phyloP scores from a whole-genome alignment of 2,113 vertebrate species.

The Leucosticte australis region DNA sequence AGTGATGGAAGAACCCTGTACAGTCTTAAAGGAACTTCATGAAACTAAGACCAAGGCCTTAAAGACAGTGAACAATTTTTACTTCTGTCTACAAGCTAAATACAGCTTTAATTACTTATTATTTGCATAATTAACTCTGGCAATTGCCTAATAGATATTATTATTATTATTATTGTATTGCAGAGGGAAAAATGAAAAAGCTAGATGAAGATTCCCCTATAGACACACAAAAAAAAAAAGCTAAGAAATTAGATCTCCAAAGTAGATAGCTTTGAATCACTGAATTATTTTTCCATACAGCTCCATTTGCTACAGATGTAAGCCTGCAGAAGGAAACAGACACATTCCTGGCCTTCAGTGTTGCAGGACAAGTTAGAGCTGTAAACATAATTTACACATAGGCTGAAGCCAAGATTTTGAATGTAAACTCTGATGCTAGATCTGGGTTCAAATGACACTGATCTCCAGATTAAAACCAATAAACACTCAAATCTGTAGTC shows the following conservation, averaged over 20 bases:
- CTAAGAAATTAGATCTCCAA: neutral
- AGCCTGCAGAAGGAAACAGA: neutral
- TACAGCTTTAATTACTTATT: neutral
- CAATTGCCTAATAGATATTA: neutral
- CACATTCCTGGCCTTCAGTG: neutral
- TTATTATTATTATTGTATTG: neutral
- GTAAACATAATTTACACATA: neutral
- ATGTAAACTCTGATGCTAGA: neutral
- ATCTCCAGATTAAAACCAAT: conserved; percentile 3
- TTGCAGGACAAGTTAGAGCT: neutral
- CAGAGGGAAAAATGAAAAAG: neutral
- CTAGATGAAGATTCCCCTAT: neutral
- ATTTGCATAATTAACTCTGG: neutral
- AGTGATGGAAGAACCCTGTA: neutral
- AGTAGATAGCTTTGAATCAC: neutral
- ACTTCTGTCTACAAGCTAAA: neutral
- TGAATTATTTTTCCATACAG: neutral
- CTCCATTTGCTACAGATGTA: neutral
- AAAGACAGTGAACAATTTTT: neutral
- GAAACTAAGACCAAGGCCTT: neutral
- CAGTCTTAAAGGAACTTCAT: neutral
- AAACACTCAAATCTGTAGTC: neutral
- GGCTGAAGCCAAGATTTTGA: neutral
- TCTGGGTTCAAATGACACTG: conserved; percentile 10
- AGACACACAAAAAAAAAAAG: neutral